Evolutionary conservation across 2,888 invertebrate genomes (phyloP), one percentile per base, ranked within the genome.

Genomic region (Drymonia ruficornis): DNA sequence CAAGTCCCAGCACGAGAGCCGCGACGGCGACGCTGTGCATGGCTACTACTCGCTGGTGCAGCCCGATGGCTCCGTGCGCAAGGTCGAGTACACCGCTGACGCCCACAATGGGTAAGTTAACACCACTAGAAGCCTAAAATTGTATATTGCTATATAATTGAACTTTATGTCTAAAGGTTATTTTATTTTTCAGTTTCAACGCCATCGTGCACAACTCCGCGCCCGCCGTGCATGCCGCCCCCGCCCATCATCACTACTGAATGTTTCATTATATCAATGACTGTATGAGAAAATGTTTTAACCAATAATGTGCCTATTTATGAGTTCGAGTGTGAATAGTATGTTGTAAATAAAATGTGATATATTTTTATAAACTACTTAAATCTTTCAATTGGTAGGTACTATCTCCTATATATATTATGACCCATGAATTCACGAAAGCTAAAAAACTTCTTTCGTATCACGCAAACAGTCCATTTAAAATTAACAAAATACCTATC

Each of bases 11-110:
- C 90, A 92, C 72, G 94, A 94, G 78, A 78, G 78, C 74, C 86
- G 90, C 71, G 93, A 93, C 64, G 93, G 93, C 19, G 93, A 93
- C 75, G 80, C 84, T 48, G 94, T 95, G 48, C 93, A 93, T 74
- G 95, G 95, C 40, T 93, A 92, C 80, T 95, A 95, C 84, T 92
- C 91, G 31, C 82, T 94, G 50, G 91, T 92, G 64, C 94, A 94
- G 74, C 93, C 94, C 51, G 93, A 93, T 47, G 93, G 86, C 61
- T 80, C 94, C 74, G 83, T 93, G 53, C 90, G 94, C 76, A 93
- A 93, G 61, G 94, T 94, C 50, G 92, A 93, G 69, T 94, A 87
- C 78, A 81, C 84, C 72, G 86, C 86, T 64, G 93, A 93, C 64
- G 90, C 86, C 59, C 91, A 93, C 75, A 78, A 83, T 59, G 93